Conservation (phyloP, 2,888 invertebrate genomes). For the Phoronis australis region DNA sequence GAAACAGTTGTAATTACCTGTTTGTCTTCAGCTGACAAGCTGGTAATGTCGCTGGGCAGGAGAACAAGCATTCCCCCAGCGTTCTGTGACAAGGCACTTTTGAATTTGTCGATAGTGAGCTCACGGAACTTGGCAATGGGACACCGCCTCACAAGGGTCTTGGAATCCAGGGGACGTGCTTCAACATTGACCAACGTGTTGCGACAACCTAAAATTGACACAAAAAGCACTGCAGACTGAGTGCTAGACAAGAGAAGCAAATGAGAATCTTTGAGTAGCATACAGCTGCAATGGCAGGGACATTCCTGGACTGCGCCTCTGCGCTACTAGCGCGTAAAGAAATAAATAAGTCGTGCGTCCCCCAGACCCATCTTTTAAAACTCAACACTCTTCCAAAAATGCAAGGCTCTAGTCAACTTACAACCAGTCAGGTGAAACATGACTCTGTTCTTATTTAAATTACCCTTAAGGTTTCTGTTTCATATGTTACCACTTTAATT, state of each 20-base stretch:
- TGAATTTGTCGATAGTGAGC: slow-evolving; percentile 66
- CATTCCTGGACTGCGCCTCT: too few relatives aligned
- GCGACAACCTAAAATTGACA: slow-evolving; percentile 75
- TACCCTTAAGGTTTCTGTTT: too few relatives aligned
- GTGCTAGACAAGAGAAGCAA: not conserved
- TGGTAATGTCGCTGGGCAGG: slow-evolving; percentile 68
- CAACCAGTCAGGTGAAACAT: too few relatives aligned
- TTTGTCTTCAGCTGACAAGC: slow-evolving; percentile 59
- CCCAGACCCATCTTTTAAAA: too few relatives aligned
- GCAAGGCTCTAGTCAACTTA: too few relatives aligned
- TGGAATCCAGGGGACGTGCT: slow-evolving; percentile 76
- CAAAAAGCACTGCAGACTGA: slow-evolving; percentile 1
- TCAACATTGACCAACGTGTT: slow-evolving; percentile 80
- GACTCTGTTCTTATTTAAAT: too few relatives aligned
- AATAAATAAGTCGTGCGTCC: too few relatives aligned
- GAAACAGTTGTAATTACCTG: slow-evolving; percentile 41
- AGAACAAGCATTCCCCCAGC: slow-evolving; percentile 84
- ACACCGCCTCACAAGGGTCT: slow-evolving; percentile 85
- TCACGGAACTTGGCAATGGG: slow-evolving; percentile 76
- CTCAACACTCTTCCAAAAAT: too few relatives aligned
- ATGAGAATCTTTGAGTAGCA: too few relatives aligned
- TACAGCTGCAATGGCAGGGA: too few relatives aligned
- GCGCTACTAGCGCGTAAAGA: too few relatives aligned
- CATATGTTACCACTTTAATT: too few relatives aligned
- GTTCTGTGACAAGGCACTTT: slow-evolving; percentile 46